Evolutionary conservation across 2,113 vertebrate genomes (phyloP), one percentile per base, ranked within the genome.

Genomic region (Pycnonotus jocosus): DNA sequence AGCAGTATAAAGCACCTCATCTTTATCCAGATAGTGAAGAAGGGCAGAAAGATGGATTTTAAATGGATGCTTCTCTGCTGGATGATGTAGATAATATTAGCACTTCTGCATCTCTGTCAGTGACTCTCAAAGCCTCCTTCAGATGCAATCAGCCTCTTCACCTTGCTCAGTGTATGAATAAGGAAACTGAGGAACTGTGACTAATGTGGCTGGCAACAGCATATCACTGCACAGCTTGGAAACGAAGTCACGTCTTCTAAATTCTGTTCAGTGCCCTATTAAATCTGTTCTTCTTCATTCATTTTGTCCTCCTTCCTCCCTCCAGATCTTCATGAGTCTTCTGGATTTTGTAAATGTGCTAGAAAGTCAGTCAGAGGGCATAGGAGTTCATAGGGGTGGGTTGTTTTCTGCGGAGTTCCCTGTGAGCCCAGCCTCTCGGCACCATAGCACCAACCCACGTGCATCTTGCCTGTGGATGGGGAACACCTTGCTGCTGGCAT

Each of bases 171-270:
- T 27, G 31, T 45, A 18, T 15, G 38, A 48, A 48, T 15, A 58
- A 79, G 58, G 48, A 95, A 96, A 82, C 61, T 76, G 74, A 82
- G 53, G 40, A 81, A 61, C 37, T 42, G 11, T 69, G 50, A 86
- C 9, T 40, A 44, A 48, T 24, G 47, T 57, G 28, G 6, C 48
- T 64, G 22, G 37, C 37, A 92, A 33, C 11, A 45, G 44, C 45
- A 62, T 10, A 30, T 83, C 15, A 13, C 69, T 33, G 22, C 38
- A 33, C 18, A 58, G 3, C 15, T 71, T 74, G 33, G 60, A 84
- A 30, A 28, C 68, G 30, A 73, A 91, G 54, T 70, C n/a, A 47
- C 1, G 0, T 94, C 61, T 87, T 56, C 38, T 56, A 66, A 76
- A 47, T 76, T 48, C 31, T 40, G 11, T 21, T 58, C 48, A 19